Evolutionary conservation across 2,888 invertebrate species (phyloP).

Genomic region (Neoscelio sp.): DNA sequence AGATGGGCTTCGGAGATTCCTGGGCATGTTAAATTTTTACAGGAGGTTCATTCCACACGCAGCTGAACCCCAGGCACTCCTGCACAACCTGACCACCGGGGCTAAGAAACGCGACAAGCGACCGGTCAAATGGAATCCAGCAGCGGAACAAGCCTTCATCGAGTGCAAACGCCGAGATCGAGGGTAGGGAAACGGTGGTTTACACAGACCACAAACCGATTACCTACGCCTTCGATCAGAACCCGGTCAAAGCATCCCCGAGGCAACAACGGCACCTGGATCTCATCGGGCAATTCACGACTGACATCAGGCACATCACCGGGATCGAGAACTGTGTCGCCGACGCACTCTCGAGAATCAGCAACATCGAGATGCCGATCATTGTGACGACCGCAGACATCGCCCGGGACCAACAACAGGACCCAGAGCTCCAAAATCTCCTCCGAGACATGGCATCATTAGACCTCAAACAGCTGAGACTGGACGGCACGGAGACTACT

Average conservation of each 20-base stretch:
- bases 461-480: slow-evolving; percentile 3
- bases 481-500: slow-evolving; percentile 18
- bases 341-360: slow-evolving; percentile 29
- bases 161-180: slow-evolving; percentile 4
- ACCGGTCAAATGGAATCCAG: slow-evolving; percentile 8
- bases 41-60: slow-evolving; percentile 8
- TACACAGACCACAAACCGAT: slow-evolving; percentile 52
- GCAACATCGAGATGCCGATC: slow-evolving; percentile 6
- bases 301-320: slow-evolving; percentile 52
- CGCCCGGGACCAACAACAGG: slow-evolving; percentile 7
- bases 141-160: not conserved
- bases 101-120: slow-evolving; percentile 20
- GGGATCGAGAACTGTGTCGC: slow-evolving; percentile 41
- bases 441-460: not conserved
- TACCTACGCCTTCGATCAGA: slow-evolving; percentile 35
- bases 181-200: slow-evolving; percentile 42
- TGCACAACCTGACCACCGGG: not conserved
- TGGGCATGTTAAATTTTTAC: slow-evolving; percentile 22
- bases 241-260: slow-evolving; percentile 43
- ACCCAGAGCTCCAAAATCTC: slow-evolving; percentile 5
- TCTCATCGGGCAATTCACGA: slow-evolving; percentile 59
- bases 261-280: slow-evolving; percentile 48
- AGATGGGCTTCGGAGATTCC: slow-evolving; percentile 5
- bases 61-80: not conserved
- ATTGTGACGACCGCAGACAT: slow-evolving; percentile 16